phyloP scores from a whole-genome alignment of 2,113 vertebrate species.

The Pionites leucogaster region DNA sequence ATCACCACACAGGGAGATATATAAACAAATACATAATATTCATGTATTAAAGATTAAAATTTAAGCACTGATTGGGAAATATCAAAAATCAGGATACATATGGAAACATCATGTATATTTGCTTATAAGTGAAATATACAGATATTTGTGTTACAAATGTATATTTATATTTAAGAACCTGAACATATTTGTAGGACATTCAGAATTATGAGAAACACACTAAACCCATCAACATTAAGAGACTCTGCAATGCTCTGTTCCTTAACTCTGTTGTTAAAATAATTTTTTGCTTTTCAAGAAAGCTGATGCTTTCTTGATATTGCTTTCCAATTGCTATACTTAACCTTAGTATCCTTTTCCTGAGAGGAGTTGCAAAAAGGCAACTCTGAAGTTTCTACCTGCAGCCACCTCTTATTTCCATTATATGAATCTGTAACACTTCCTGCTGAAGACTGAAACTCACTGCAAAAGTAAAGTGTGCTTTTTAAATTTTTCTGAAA shows the following conservation, averaged over 20 bases:
- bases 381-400: background rate
- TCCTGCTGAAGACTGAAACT: background rate
- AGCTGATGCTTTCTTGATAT: background rate
- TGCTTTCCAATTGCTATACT: background rate
- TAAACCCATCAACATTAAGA: background rate
- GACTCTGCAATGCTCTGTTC: background rate
- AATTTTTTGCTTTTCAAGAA: background rate
- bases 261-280: background rate
- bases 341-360: background rate
- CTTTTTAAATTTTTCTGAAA: background rate
- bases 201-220: background rate
- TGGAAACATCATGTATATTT: background rate
- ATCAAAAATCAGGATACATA: background rate
- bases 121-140: background rate
- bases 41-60: background rate
- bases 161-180: background rate
- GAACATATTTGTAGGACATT: background rate
- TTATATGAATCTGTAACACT: background rate
- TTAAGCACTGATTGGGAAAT: background rate
- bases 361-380: background rate
- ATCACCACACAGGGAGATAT: background rate
- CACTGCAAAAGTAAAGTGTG: background rate
- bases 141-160: background rate
- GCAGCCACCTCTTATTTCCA: background rate
- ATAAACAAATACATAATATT: background rate